Conservation (phyloP, 2,888 invertebrate genomes). For the Tachina lurida region DNA sequence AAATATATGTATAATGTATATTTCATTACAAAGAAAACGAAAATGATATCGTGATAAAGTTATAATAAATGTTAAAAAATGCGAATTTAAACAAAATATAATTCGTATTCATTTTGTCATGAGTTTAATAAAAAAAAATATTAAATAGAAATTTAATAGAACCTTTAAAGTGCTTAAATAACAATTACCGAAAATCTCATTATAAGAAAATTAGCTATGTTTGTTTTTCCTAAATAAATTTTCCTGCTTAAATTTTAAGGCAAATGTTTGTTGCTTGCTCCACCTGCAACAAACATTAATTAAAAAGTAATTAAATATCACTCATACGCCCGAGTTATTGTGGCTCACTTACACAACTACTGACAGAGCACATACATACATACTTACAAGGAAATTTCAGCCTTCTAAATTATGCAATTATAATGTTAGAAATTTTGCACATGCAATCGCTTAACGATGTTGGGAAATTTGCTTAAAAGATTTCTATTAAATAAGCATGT, state of each 20-base stretch:
- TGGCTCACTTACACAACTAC: background rate
- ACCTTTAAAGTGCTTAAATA: background rate
- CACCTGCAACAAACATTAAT: constrained; percentile 45
- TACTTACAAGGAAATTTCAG: background rate
- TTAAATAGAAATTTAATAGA: background rate
- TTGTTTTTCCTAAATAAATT: background rate
- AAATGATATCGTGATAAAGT: too few species aligned
- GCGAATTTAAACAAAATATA: too few species aligned
- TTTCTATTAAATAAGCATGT: background rate
- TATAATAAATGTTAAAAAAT: too few species aligned
- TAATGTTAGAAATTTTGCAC: background rate
- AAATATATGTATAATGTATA: constrained; percentile 10
- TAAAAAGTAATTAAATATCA: constrained; percentile 58
- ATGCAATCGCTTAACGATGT: background rate
- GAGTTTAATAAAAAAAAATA: too few species aligned
- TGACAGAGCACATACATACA: background rate
- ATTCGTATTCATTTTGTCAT: too few species aligned
- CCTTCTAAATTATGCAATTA: constrained; percentile 35
- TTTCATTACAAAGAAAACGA: too few species aligned
- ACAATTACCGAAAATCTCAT: background rate
- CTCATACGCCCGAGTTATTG: constrained; percentile 31
- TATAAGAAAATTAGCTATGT: background rate
- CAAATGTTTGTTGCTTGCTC: background rate
- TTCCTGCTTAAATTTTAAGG: background rate
- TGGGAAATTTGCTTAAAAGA: background rate